A percentile compares a stretch with the other conserved stretches of the same genome.
Evolutionary conservation across 2,113 vertebrate genomes (phyloP).

Genomic region (Gobio gobio): DNA sequence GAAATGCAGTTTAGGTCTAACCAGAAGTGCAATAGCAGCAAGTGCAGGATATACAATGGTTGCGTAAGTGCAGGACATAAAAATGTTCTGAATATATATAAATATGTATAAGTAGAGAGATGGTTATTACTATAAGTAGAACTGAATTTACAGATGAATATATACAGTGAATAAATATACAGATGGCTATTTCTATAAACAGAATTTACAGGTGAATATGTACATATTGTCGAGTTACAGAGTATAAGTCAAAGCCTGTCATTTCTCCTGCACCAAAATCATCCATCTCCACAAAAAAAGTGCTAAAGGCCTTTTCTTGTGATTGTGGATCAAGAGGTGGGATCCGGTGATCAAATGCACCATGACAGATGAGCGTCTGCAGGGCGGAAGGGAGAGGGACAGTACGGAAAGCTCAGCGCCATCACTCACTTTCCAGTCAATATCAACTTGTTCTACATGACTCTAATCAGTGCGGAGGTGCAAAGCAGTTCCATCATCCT

Average conservation of each 20-base stretch:
- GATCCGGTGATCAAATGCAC: slow-evolving; percentile 47
- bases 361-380: slow-evolving; percentile 47
- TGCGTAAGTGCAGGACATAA: no score
- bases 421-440: slow-evolving; percentile 92
- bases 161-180: no score
- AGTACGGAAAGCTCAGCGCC: slow-evolving; percentile 62
- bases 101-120: no score
- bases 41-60: no score
- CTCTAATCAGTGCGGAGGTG: slow-evolving; percentile 89
- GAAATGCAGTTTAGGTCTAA: no score
- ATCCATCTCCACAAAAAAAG: background rate
- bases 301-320: background rate
- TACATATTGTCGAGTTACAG: background rate
- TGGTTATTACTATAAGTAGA: no score
- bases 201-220: no score
- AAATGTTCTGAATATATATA: no score
- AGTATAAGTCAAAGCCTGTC: background rate
- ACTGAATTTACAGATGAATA: no score
- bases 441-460: slow-evolving; percentile 95
- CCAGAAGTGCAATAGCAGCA: no score
- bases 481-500: slow-evolving; percentile 86
- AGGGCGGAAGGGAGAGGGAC: slow-evolving; percentile 31
- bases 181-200: no score
- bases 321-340: slow-evolving; percentile 47
- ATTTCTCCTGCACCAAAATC: slow-evolving; percentile 25